phyloP scores from a whole-genome alignment of 2,113 vertebrate species.

The Tenrec ecaudatus region DNA sequence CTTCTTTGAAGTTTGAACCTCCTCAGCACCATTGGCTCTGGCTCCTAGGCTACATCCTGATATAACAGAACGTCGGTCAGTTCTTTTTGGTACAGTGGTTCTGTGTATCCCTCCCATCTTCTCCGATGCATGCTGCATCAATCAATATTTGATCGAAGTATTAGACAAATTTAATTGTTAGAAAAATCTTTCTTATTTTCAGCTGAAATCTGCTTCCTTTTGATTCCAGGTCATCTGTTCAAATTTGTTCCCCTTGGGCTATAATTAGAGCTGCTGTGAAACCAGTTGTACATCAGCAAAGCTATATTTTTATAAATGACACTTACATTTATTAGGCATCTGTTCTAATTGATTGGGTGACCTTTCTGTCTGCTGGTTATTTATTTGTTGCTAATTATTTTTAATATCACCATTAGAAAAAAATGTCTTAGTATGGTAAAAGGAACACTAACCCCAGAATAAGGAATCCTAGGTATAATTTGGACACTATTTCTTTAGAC shows the following conservation, averaged over 20 bases:
- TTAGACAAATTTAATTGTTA: constrained; percentile 1
- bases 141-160: neutral
- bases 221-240: neutral
- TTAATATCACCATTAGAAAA: no score
- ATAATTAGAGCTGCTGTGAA: neutral
- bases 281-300: neutral
- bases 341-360: neutral
- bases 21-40: no score
- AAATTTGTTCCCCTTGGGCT: neutral
- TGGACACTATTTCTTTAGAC: neutral
- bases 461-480: neutral
- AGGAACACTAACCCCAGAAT: neutral
- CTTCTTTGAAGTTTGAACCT: no score
- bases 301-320: neutral
- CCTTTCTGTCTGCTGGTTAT: neutral
- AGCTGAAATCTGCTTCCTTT: neutral
- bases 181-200: neutral
- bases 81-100: no score
- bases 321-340: neutral
- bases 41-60: no score
- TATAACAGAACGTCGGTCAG: no score
- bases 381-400: neutral
- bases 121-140: neutral
- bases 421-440: no score
- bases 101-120: no score